Conservation (phyloP, 2,888 invertebrate genomes). For the Lydus trimaculatus region DNA sequence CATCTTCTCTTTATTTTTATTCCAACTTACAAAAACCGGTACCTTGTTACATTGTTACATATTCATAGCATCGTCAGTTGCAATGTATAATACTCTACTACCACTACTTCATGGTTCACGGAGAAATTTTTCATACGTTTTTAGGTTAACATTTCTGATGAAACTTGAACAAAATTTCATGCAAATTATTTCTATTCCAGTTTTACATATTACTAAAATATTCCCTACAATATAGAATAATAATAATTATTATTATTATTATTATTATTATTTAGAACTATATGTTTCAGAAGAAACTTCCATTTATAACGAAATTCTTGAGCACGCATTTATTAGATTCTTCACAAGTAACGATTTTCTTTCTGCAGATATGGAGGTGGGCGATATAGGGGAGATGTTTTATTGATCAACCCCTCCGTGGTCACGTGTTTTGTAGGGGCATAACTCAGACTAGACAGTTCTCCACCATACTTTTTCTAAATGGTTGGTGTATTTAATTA, state of each 20-base stretch:
- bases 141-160: slow-evolving; percentile 20
- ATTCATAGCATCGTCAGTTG: slow-evolving; percentile 46
- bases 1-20: slow-evolving; percentile 15
- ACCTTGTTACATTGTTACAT: slow-evolving; percentile 48
- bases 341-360: slow-evolving; percentile 61
- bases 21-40: slow-evolving; percentile 42
- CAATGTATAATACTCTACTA: slow-evolving; percentile 19
- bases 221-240: neutral
- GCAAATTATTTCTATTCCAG: slow-evolving; percentile 6
- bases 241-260: neutral
- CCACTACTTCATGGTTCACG: slow-evolving; percentile 36
- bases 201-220: neutral
- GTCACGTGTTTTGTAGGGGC: slow-evolving; percentile 60
- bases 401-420: slow-evolving; percentile 65
- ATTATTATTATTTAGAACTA: too few species aligned
- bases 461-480: slow-evolving; percentile 49
- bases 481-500: slow-evolving; percentile 49
- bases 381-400: slow-evolving; percentile 61
- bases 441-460: slow-evolving; percentile 59
- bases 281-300: neutral
- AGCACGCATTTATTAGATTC: slow-evolving; percentile 56
- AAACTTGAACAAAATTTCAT: slow-evolving; percentile 11
- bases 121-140: slow-evolving; percentile 37
- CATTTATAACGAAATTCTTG: slow-evolving; percentile 34
- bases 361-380: slow-evolving; percentile 54